phyloP scores from a whole-genome alignment of 2,888 invertebrate genomes.

The Yponomeuta malinellus region DNA sequence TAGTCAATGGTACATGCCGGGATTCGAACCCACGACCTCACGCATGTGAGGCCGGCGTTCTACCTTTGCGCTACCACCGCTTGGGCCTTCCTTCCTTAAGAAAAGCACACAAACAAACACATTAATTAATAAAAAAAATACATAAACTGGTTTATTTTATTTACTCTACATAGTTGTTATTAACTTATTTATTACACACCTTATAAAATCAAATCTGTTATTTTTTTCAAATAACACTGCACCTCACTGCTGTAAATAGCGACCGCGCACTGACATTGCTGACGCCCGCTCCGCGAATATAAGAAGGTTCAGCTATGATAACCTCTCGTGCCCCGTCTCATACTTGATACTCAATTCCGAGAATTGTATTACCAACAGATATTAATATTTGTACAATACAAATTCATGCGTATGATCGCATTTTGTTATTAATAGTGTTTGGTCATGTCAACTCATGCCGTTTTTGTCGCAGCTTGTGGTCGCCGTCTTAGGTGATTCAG shows the following conservation, averaged over 20 bases:
- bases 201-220: constrained; percentile 31
- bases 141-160: no score
- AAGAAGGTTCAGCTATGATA: constrained; percentile 56
- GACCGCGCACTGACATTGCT: constrained; percentile 49
- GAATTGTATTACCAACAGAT: constrained; percentile 31
- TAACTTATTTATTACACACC: constrained; percentile 15
- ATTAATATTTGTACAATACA: background rate
- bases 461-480: background rate
- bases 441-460: background rate
- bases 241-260: constrained; percentile 24
- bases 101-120: no score
- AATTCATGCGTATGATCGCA: background rate
- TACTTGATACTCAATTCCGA: constrained; percentile 54
- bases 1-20: no score
- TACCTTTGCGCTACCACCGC: no score
- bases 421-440: background rate
- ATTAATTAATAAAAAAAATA: no score
- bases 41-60: no score
- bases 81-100: no score
- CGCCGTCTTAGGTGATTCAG: background rate
- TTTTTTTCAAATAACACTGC: background rate
- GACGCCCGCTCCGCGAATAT: constrained; percentile 47
- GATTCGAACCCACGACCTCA: no score
- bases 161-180: no score
- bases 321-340: constrained; percentile 46